Percentiles rank a stretch among this genome's conserved stretches.
Conservation (phyloP, 2,888 invertebrate genomes). For the Nudaria mundana region DNA sequence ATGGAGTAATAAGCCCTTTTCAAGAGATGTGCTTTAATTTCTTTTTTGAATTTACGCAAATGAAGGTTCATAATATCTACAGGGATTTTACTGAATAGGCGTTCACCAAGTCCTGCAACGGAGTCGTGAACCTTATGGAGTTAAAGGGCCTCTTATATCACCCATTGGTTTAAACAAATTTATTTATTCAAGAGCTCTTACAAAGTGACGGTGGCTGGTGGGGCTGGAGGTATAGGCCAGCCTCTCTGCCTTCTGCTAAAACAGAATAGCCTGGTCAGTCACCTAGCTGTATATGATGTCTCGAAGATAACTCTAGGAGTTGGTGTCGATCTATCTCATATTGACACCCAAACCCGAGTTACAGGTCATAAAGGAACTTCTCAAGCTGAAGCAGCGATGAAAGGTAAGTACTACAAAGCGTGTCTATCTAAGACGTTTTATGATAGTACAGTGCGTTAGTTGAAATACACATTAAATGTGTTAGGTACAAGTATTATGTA, state of each 20-base stretch:
- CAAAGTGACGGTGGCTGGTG: constrained; percentile 94
- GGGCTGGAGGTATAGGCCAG: constrained; percentile 93
- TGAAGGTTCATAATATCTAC: no score
- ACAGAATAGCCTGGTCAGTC: constrained; percentile 89
- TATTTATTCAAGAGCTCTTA: background rate
- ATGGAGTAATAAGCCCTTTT: no score
- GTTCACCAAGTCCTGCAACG: no score
- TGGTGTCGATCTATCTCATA: constrained; percentile 95
- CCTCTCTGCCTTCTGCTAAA: constrained; percentile 93
- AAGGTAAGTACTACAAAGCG: background rate
- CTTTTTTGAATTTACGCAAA: no score
- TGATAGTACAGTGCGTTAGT: no score
- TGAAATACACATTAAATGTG: no score
- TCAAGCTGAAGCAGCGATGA: background rate
- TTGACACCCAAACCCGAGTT: constrained; percentile 89
- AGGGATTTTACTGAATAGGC: no score
- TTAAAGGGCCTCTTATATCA: background rate
- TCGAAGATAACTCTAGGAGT: constrained; percentile 90
- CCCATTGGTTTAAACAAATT: background rate
- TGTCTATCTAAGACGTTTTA: background rate
- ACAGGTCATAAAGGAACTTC: constrained; percentile 84
- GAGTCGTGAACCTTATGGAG: no score
- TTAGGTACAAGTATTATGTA: no score
- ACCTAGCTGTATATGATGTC: constrained; percentile 93
- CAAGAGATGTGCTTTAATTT: no score